phyloP scores from a whole-genome alignment of 2,113 vertebrate species.

The Ctenomys sociabilis region DNA sequence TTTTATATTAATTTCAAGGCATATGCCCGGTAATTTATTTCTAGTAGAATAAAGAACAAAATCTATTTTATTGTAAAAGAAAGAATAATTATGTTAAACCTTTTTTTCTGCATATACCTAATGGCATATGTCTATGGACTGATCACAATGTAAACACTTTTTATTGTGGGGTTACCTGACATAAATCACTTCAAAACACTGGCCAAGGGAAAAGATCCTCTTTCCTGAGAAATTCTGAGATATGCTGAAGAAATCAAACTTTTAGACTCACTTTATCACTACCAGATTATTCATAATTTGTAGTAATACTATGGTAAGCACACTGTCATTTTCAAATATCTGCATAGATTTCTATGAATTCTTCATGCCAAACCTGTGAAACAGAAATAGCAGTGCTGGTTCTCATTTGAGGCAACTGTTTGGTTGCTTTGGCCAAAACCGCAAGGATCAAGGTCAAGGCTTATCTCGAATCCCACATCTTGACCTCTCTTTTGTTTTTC shows the following conservation, averaged over 20 bases:
- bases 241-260: neutral
- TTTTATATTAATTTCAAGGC: neutral
- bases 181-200: neutral
- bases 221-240: constrained; percentile 1
- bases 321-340: neutral
- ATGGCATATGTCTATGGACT: neutral
- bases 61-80: neutral
- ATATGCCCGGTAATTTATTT: constrained; percentile 9
- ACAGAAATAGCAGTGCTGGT: neutral
- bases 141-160: neutral
- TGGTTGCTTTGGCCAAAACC: neutral
- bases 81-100: neutral
- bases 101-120: neutral
- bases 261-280: neutral
- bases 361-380: neutral
- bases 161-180: neutral
- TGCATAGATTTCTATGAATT: neutral
- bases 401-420: neutral
- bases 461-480: neutral
- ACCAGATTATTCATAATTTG: neutral
- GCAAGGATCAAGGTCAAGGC: neutral
- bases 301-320: neutral
- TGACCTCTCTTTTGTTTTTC: neutral
- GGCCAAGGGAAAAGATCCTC: neutral
- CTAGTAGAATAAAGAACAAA: neutral